A percentile compares a stretch with the other conserved stretches of the same genome.
These are phyloP conservation scores for Ectemnius lituratus DNA, from an alignment of 2,888 invertebrate genomes.

Conservation along the genomic window DNA sequence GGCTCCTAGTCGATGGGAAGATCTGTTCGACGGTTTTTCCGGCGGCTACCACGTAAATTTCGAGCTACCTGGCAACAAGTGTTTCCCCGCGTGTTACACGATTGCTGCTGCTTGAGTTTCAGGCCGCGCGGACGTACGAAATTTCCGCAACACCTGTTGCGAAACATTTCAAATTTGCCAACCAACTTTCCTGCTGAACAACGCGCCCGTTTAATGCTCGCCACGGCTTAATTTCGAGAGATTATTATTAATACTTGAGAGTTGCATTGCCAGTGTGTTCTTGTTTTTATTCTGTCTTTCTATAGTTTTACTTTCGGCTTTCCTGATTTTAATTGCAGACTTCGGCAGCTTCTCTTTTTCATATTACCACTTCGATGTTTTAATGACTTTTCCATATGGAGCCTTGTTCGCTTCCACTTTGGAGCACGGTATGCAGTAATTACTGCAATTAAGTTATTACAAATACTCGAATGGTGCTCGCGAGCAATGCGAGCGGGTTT, in stretches of 20 bases:
- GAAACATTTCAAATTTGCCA: conserved; percentile 65
- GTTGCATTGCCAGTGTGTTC: conserved; percentile 24
- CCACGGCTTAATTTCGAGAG: conserved; percentile 57
- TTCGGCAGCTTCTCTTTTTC: too few relatives aligned
- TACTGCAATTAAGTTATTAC: too few relatives aligned
- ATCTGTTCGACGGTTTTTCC: conserved; percentile 36
- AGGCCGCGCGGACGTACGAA: conserved; percentile 56
- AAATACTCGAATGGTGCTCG: too few relatives aligned
- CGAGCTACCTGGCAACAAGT: conserved; percentile 62
- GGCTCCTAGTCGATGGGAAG: conserved; percentile 20
- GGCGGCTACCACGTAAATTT: conserved; percentile 52
- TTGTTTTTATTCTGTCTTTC: conserved; percentile 54
- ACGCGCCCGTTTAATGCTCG: conserved; percentile 2
- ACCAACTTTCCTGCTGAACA: conserved; percentile 47
- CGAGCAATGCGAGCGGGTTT: too few relatives aligned
- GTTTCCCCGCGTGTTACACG: conserved; percentile 58
- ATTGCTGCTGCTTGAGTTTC: conserved; percentile 58
- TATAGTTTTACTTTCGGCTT: too few relatives aligned
- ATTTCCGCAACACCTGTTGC: conserved; percentile 66
- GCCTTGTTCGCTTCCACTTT: too few relatives aligned
- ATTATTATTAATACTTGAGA: conserved; percentile 54
- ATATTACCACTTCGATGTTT: too few relatives aligned
- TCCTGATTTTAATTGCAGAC: too few relatives aligned
- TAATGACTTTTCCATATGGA: too few relatives aligned
- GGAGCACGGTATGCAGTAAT: too few relatives aligned